These are phyloP conservation scores for Aythya fuligula DNA, from an alignment of 2,797 vertebrate species.

Conservation along the genomic window DNA sequence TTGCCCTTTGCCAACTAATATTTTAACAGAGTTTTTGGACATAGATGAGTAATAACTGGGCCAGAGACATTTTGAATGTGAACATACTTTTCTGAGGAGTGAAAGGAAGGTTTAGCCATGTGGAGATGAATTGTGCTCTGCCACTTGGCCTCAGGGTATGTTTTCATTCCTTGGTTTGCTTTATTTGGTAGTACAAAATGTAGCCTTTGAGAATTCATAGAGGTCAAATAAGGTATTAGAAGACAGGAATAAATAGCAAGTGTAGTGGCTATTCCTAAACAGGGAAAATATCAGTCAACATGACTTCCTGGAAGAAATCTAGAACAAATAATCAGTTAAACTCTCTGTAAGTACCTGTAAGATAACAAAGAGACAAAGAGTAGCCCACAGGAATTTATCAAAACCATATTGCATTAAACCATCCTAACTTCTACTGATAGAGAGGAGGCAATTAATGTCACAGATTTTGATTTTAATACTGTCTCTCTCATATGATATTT, in stretches of 20 bases:
- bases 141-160: neutral
- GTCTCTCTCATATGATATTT: neutral
- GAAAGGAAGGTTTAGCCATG: neutral
- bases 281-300: neutral
- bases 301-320: neutral
- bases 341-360: neutral
- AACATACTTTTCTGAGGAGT: neutral
- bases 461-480: neutral
- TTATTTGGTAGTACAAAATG: neutral
- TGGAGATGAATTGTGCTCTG: neutral
- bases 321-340: neutral
- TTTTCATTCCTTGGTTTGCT: neutral
- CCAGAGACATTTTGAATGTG: neutral
- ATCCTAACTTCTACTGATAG: neutral
- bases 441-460: neutral
- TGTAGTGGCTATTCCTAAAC: neutral
- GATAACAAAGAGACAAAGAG: neutral
- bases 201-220: neutral
- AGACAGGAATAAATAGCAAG: neutral
- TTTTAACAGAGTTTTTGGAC: neutral
- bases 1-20: neutral
- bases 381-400: neutral
- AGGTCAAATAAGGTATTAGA: constrained; percentile 2
- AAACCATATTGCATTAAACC: neutral
- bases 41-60: neutral